A percentile compares a stretch with the other conserved stretches of the same genome.
Conservation (phyloP, 2,797 vertebrate genomes). For the Yasuhikotakia modesta region DNA sequence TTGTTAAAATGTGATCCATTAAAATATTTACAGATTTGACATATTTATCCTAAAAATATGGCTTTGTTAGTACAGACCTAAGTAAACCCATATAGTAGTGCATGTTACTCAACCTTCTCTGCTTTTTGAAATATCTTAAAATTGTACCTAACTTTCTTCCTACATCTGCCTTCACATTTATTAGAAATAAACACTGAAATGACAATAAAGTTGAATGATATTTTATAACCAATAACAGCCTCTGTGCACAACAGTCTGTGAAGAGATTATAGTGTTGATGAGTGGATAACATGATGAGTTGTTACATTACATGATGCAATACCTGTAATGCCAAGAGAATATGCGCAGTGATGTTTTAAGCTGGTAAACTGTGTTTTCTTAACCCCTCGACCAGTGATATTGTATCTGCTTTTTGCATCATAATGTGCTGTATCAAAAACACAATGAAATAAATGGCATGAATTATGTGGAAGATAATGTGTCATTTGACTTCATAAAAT, state of each 20-base stretch:
- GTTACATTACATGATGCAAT: too few relatives aligned
- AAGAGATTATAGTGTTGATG: conserved; percentile 18
- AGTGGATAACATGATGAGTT: neutral
- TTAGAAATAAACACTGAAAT: conserved; percentile 61
- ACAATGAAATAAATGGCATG: conserved; percentile 69
- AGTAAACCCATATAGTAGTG: conserved; percentile 1
- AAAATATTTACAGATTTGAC: too few relatives aligned
- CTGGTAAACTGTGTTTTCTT: conserved; percentile 23
- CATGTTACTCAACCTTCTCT: conserved; percentile 39
- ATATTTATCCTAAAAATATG: too few relatives aligned
- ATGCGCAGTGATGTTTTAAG: neutral
- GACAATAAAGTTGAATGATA: conserved; percentile 44
- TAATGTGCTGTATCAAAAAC: conserved; percentile 74
- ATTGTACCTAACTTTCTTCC: conserved; percentile 52
- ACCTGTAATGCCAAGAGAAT: neutral
- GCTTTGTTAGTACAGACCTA: conserved; percentile 20
- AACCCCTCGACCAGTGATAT: conserved; percentile 65
- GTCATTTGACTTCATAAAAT: neutral
- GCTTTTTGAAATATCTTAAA: conserved; percentile 54
- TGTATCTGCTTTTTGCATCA: conserved; percentile 76
- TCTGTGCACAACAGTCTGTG: conserved; percentile 29
- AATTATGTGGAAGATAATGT: conserved; percentile 62
- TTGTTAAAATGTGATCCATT: too few relatives aligned
- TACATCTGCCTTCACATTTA: conserved; percentile 66
- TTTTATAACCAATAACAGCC: conserved; percentile 34